Evolutionary conservation across 2,113 vertebrate genomes (phyloP), one percentile per base, ranked within the genome.

Genomic region (Sylvietta virens): DNA sequence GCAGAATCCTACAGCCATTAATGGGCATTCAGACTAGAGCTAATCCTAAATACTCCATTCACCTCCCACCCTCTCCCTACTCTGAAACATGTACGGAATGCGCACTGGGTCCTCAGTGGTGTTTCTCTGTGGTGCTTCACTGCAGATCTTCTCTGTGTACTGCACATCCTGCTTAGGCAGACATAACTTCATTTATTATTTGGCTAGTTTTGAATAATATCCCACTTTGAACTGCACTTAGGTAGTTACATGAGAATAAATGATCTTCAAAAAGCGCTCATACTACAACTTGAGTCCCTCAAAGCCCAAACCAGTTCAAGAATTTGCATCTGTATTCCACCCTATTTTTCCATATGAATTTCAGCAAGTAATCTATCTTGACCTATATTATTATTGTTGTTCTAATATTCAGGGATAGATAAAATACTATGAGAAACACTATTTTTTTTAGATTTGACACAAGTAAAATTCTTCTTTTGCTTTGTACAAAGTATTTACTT

Each of bases 191-290:
- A 30, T 82, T 73, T 86, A 79, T 64, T 86, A 94, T 77, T 26
- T 85, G 64, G 50, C 65, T 90, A 65, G 37, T 97, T 97, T 96
- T 95, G 96, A 97, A 76, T 35, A 90, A 93, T 92, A 96, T 98
- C 71, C 64, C 26, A 61, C 65, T 84, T 91, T 96, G 62, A 97
- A 97, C 92, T 96, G 72, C 78, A 95, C 95, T 94, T 96, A 91
- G 61, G 88, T 86, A 88, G 79, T 73, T 91, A 92, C 48, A 79
- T 40, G 86, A 16, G 27, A 96, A 96, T 61, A 94, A 94, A 92
- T 73, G 84, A 33, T 48, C n/a, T 85, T 86, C 64, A 86, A 70
- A 78, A 73, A 89, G 26, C 24, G 79, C 44, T 71, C 73, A 70
- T 26, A 86, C 3, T 5, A 66, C 40, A 39, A 60, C 21, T 78